phyloP scores from a whole-genome alignment of 2,888 invertebrate genomes.

The Branchipolynoe longqiensis region DNA sequence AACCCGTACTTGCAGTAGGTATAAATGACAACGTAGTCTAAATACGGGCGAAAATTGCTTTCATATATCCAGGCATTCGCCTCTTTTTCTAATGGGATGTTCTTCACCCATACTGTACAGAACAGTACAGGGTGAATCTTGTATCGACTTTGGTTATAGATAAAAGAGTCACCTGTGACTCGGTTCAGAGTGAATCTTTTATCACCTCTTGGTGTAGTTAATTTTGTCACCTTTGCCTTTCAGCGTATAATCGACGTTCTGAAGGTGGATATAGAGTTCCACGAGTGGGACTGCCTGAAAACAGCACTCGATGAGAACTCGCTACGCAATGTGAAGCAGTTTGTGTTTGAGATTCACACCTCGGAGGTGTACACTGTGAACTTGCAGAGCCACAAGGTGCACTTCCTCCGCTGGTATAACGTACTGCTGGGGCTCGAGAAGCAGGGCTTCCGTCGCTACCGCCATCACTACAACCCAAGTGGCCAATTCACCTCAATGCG shows the following conservation, averaged over 20 bases:
- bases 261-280: constrained; percentile 69
- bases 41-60: too few relatives aligned
- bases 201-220: too few relatives aligned
- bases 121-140: too few relatives aligned
- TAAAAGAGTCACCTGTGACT: too few relatives aligned
- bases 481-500: constrained; percentile 65
- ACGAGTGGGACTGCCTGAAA: constrained; percentile 67
- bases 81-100: too few relatives aligned
- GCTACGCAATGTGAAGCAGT: constrained; percentile 67
- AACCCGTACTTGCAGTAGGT: too few relatives aligned
- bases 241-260: constrained; percentile 67
- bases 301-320: constrained; percentile 61
- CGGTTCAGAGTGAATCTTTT: too few relatives aligned
- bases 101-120: too few relatives aligned
- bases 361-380: constrained; percentile 63
- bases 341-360: constrained; percentile 68
- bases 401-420: constrained; percentile 62
- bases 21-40: too few relatives aligned
- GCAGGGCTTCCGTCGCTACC: constrained; percentile 64
- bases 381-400: constrained; percentile 56
- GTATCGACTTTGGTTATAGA: too few relatives aligned
- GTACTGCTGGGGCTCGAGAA: constrained; percentile 63
- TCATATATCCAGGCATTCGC: too few relatives aligned
- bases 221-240: too few relatives aligned
- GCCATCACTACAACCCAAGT: constrained; percentile 65